These are phyloP conservation scores for Drosophila greeni DNA, from an alignment of 2,888 invertebrate species.

Conservation along the genomic window DNA sequence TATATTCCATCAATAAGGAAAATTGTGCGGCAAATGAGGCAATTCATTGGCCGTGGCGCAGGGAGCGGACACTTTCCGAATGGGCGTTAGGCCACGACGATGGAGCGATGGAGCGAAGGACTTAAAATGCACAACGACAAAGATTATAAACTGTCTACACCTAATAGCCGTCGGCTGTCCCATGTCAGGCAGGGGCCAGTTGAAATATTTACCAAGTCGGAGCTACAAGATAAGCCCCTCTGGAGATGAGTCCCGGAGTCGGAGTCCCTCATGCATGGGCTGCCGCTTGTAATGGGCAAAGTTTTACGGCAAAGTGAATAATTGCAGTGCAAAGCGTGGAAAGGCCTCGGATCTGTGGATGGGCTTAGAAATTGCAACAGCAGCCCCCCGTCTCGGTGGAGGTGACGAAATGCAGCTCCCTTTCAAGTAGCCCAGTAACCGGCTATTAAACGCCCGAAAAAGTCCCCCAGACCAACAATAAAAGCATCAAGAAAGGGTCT, in stretches of 20 bases:
- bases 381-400: constrained; percentile 1
- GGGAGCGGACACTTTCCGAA: constrained; percentile 41
- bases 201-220: constrained; percentile 39
- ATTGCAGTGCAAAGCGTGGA: constrained; percentile 61
- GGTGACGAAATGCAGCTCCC: constrained; percentile 40
- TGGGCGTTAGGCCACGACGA: constrained; percentile 21
- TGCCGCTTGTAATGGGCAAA: constrained; percentile 59
- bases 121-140: constrained; percentile 57
- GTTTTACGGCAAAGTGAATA: constrained; percentile 70
- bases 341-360: constrained; percentile 16
- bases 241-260: constrained; percentile 44
- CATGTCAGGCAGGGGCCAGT: constrained; percentile 45
- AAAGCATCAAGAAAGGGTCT: constrained; percentile 24
- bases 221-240: constrained; percentile 50
- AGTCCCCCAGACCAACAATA: constrained; percentile 32
- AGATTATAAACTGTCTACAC: constrained; percentile 72
- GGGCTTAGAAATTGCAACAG: constrained; percentile 34
- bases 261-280: constrained; percentile 35
- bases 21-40: constrained; percentile 69
- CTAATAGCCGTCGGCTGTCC: constrained; percentile 58
- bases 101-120: constrained; percentile 33
- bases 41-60: constrained; percentile 51
- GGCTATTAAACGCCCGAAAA: constrained; percentile 37
- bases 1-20: constrained; percentile 66
- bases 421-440: constrained; percentile 14